phyloP scores from a whole-genome alignment of 1,140 invertebrate species.

The Drosophila sechellia region DNA sequence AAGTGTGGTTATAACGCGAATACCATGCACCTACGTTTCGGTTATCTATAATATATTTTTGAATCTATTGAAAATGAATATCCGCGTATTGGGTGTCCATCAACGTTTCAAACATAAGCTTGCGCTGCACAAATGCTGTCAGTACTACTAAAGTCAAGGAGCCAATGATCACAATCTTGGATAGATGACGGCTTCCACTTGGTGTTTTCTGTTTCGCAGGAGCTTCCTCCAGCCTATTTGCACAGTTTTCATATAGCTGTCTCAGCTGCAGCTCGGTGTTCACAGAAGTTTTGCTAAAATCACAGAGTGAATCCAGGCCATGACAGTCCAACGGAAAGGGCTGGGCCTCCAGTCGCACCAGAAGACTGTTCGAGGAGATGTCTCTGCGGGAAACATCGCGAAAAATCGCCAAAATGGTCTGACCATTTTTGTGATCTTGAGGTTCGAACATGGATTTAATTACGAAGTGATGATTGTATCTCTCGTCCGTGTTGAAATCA shows the following conservation, averaged over 20 bases:
- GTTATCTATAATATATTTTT: neutral
- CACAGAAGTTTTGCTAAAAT: neutral
- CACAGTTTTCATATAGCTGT: constrained; percentile 1
- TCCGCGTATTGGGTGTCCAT: neutral
- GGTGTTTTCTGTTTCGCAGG: no score
- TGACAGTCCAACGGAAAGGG: neutral
- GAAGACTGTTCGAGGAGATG: neutral
- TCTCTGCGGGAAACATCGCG: neutral
- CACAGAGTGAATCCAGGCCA: neutral
- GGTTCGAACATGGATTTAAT: constrained; percentile 12
- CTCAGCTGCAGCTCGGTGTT: neutral
- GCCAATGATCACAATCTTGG: neutral
- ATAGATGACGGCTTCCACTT: neutral
- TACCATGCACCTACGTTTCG: no score
- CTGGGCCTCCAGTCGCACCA: neutral
- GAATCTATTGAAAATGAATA: neutral
- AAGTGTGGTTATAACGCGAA: no score
- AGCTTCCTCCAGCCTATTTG: neutral
- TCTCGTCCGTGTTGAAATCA: neutral
- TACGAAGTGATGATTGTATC: constrained; percentile 36
- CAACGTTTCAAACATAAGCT: neutral
- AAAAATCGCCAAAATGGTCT: constrained; percentile 17
- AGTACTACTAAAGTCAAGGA: neutral
- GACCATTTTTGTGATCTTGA: neutral
- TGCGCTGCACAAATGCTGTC: constrained; percentile 6